Percentiles rank a stretch among this genome's conserved stretches.
These are phyloP conservation scores for Micromussa lordhowensis DNA, from an alignment of 92 coral and sea anemone genomes.

Conservation along the genomic window DNA sequence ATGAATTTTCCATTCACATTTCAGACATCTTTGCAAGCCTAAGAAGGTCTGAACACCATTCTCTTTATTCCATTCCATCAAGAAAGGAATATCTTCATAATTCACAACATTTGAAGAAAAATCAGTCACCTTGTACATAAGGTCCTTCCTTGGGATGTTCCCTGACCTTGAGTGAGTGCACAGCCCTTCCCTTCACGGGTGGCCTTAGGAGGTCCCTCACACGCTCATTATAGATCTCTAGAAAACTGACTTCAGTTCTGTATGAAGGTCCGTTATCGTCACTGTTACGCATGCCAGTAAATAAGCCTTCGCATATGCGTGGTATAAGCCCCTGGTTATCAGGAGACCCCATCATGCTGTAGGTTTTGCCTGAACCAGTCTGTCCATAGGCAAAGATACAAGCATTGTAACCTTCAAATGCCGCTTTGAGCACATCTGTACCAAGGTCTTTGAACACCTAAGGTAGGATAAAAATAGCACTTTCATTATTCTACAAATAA, in stretches of 20 bases:
- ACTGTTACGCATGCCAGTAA: slow-evolving; percentile 77
- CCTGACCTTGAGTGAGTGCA: slow-evolving; percentile 90
- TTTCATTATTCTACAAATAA: too few species aligned
- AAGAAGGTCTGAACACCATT: too few species aligned
- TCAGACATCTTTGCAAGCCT: too few species aligned
- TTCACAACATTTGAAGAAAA: background rate
- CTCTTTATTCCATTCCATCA: too few species aligned
- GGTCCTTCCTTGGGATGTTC: slow-evolving; percentile 99
- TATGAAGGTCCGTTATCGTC: slow-evolving; percentile 85
- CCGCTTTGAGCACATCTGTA: slow-evolving; percentile 91
- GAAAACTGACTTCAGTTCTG: slow-evolving; percentile 96
- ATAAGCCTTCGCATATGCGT: slow-evolving; percentile 95
- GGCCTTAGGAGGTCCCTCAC: slow-evolving; percentile 94
- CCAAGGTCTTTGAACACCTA: slow-evolving; percentile 98
- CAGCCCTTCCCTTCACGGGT: slow-evolving; percentile 84
- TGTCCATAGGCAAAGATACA: slow-evolving; percentile 99
- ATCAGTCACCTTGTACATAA: slow-evolving; percentile 89
- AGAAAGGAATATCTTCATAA: background rate
- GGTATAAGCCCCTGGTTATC: slow-evolving; percentile 91
- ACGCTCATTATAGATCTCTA: slow-evolving; percentile 96
- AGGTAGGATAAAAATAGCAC: background rate
- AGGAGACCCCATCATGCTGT: slow-evolving; percentile 96
- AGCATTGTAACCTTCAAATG: slow-evolving; percentile 98
- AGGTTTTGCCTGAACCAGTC: slow-evolving; percentile 97
- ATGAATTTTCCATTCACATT: too few species aligned